phyloP scores from a whole-genome alignment of 2,888 invertebrate genomes.

The Heliconius hortense region DNA sequence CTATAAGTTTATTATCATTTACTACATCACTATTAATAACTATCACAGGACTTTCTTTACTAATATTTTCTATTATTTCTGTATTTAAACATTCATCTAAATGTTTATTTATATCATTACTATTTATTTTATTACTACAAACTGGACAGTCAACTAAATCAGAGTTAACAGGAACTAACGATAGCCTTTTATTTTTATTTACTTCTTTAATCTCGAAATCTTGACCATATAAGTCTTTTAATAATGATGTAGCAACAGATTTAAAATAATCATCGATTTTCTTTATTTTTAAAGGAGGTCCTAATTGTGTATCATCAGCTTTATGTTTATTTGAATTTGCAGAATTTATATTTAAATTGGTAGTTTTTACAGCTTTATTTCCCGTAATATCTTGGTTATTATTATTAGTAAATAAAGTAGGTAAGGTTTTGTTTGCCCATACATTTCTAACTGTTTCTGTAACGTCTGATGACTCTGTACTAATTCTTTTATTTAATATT shows the following conservation, averaged over 20 bases:
- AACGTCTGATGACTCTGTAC: constrained; percentile 43
- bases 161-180: constrained; percentile 48
- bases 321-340: constrained; percentile 55
- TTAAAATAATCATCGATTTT: constrained; percentile 73
- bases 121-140: constrained; percentile 64
- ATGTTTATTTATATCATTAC: constrained; percentile 67
- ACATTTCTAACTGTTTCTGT: constrained; percentile 52
- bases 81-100: constrained; percentile 75
- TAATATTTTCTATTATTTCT: constrained; percentile 59
- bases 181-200: constrained; percentile 51
- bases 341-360: constrained; percentile 20
- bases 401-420: constrained; percentile 19
- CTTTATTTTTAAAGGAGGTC: constrained; percentile 62
- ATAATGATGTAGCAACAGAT: constrained; percentile 54
- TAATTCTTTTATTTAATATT: constrained; percentile 42
- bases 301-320: constrained; percentile 41
- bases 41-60: constrained; percentile 41
- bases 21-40: constrained; percentile 13
- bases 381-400: constrained; percentile 20
- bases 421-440: constrained; percentile 53
- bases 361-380: constrained; percentile 22
- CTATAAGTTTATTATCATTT: constrained; percentile 2
- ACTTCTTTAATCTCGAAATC: constrained; percentile 59
- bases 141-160: constrained; percentile 73
- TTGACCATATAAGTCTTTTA: constrained; percentile 72